phyloP scores from a whole-genome alignment of 35 echinoderm and acorn worm species.

The Anneissia japonica region DNA sequence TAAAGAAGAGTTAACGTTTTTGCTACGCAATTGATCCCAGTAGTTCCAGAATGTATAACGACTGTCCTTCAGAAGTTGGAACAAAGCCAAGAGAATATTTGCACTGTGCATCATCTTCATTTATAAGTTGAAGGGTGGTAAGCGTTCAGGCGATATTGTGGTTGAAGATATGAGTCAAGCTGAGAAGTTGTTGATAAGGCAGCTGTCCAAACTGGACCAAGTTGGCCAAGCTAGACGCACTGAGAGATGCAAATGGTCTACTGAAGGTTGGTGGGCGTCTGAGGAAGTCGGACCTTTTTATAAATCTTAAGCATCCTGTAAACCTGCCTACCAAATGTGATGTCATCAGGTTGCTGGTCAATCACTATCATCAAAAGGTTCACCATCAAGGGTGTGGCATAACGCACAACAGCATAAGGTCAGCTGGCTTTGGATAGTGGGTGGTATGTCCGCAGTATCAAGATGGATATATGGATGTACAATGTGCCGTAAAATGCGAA shows the following conservation, averaged over 20 bases:
- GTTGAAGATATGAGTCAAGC: no score
- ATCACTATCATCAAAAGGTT: conserved; percentile 40
- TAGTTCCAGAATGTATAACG: conserved; percentile 21
- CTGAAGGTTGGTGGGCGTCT: conserved; percentile 62
- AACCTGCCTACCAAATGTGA: conserved; percentile 31
- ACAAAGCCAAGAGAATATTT: conserved; percentile 25
- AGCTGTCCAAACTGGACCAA: no score
- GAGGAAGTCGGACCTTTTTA: conserved; percentile 22
- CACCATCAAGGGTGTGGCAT: conserved; percentile 58
- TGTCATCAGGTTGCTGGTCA: conserved; percentile 41
- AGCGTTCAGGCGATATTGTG: no score
- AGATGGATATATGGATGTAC: conserved; percentile 37
- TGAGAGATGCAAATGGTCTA: conserved; percentile 47
- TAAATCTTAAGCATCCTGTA: conserved; percentile 42
- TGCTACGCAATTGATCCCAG: not conserved
- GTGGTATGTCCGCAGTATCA: conserved; percentile 16
- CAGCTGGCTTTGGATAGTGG: conserved; percentile 60
- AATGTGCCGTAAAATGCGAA: no score
- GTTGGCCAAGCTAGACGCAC: no score
- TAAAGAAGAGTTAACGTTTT: not conserved
- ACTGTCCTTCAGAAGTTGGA: conserved; percentile 21
- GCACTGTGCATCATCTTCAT: conserved; percentile 15
- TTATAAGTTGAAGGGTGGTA: no score
- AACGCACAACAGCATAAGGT: no score
- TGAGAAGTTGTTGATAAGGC: no score